Evolutionary conservation across 2,888 invertebrate genomes (phyloP).

Genomic region (Dinocampus coccinellae): DNA sequence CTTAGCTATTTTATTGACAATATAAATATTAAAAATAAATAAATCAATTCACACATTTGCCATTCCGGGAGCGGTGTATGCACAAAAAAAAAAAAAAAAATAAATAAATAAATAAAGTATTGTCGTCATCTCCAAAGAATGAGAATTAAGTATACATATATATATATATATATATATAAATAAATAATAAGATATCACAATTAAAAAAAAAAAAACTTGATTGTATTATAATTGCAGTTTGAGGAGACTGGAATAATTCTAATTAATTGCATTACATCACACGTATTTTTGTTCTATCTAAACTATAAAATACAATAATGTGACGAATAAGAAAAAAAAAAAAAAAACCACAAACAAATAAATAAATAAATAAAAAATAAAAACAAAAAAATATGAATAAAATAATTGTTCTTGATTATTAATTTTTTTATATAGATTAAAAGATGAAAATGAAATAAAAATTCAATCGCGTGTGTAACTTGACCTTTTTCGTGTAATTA

Average conservation of each 20-base stretch:
- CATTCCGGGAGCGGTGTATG: slow-evolving; percentile 54
- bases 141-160: slow-evolving; percentile 33
- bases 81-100: slow-evolving; percentile 51
- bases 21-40: slow-evolving; percentile 20
- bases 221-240: not conserved
- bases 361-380: not conserved
- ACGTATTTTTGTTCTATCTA: not conserved
- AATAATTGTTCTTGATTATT: too few species aligned
- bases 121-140: slow-evolving; percentile 38
- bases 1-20: slow-evolving; percentile 44
- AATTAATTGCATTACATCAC: not conserved
- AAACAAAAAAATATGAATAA: not conserved
- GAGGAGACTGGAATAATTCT: not conserved
- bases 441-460: not conserved
- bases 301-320: not conserved
- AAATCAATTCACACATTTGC: slow-evolving; percentile 42
- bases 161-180: not conserved
- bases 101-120: slow-evolving; percentile 13
- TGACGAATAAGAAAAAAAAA: not conserved
- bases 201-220: not conserved
- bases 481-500: not conserved
- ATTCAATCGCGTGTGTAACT: not conserved
- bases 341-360: not conserved
- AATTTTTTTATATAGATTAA: too few species aligned
- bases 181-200: not conserved